Base-by-base conservation (phyloP, 2,797 vertebrate species). In the Mastacembelus armatus region DNA sequence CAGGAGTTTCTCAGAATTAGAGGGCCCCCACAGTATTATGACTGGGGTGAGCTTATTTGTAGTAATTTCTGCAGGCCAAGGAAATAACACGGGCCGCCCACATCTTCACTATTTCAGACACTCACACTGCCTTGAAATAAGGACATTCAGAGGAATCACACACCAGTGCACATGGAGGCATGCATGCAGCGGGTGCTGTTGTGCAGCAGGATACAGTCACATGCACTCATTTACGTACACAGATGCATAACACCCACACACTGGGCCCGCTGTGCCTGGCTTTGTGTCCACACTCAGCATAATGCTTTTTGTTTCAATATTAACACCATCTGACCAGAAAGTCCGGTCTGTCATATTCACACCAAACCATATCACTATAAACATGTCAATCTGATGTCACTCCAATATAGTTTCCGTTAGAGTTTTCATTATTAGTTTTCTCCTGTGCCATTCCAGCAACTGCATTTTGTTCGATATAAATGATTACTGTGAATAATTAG, bases 141-240 rank as follows among this genome's bases (percentile, higher is more conserved):
- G 60, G 70, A 71, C 50, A 81, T 73, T 66, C 55, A 66, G 56
- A 69, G 70, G 45, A 81, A 77, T 70, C 44, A 74, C 49, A 60
- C 10, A 24, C 43, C 65, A 43, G 64, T 24, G 50, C 16, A 59
- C 42, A 40, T 7, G 48, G 68, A 62, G 57, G 57, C 39, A 19
- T 73, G 61, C 32, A 9, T 33, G 26, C 38, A 51, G 16, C 7
- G 7, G 29, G 36, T 35, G 39, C n/a, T 40, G 11, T 42, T n/a
- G 24, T 39, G 55, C 35, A 52, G 44, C 4, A 55, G 42, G 32
- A 38, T 29, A 29, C 33, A 74, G 50, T 65, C 71, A 70, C 45
- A 30, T 42, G 35, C 43, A 36, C 22, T 16, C 0, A 1, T 9
- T 14, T 18, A 32, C 4, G 2, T 29, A 42, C 5, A 16, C 42